Evolutionary conservation across 1,140 invertebrate species (phyloP).

Genomic region (Goniozus legneri): DNA sequence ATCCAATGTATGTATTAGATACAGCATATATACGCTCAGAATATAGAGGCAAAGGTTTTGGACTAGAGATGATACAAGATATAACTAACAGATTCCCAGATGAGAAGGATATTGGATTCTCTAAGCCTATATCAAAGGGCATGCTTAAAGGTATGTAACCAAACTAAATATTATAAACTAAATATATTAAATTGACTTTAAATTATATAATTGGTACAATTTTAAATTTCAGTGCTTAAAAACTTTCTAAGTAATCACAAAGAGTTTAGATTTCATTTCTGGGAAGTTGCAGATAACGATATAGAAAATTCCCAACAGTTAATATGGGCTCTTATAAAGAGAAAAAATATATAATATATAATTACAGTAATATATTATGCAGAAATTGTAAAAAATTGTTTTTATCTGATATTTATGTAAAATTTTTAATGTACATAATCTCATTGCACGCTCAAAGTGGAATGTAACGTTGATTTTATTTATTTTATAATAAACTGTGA

Average conservation of each 20-base stretch:
- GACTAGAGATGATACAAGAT: slow-evolving; percentile 19
- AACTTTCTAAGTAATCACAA: slow-evolving; percentile 21
- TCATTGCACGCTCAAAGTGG: not conserved
- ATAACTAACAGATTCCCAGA: slow-evolving; percentile 17
- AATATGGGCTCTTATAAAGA: slow-evolving; percentile 24
- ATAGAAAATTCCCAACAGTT: slow-evolving; percentile 25
- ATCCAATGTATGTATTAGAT: slow-evolving; percentile 25
- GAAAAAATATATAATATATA: slow-evolving; percentile 13
- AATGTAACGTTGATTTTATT: not conserved
- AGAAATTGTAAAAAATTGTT: slow-evolving; percentile 13
- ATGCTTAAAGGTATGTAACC: slow-evolving; percentile 20
- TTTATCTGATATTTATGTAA: no score
- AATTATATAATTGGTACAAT: slow-evolving; percentile 1
- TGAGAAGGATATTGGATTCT: slow-evolving; percentile 29
- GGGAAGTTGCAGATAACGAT: slow-evolving; percentile 42
- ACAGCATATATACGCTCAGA: slow-evolving; percentile 27
- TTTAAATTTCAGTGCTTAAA: slow-evolving; percentile 18
- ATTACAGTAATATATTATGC: slow-evolving; percentile 21
- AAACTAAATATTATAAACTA: not conserved
- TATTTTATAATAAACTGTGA: not conserved
- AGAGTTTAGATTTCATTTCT: slow-evolving; percentile 28
- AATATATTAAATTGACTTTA: not conserved
- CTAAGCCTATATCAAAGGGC: slow-evolving; percentile 24
- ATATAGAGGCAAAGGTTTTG: slow-evolving; percentile 25
- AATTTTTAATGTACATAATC: not conserved